phyloP scores from a whole-genome alignment of 2,113 vertebrate species.

The Ranitomeya variabilis region DNA sequence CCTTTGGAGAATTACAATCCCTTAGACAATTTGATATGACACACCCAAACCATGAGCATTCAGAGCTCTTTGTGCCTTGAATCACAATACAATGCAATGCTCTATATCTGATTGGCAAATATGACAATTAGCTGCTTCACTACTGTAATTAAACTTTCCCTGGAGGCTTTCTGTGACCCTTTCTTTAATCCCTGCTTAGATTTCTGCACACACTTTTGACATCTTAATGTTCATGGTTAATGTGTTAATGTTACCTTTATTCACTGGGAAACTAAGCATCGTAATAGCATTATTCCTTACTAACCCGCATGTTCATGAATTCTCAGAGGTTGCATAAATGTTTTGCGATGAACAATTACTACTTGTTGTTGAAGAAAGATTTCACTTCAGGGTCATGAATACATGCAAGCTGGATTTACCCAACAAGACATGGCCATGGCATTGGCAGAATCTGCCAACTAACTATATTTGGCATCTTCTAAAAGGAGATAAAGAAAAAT shows the following conservation, averaged over 20 bases:
- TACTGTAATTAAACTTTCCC: not conserved
- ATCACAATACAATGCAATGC: not conserved
- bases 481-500: not conserved
- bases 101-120: conserved; percentile 6
- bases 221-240: conserved; percentile 5
- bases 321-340: not conserved
- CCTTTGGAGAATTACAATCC: not conserved
- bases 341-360: not conserved
- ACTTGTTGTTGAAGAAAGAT: not conserved
- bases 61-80: not conserved
- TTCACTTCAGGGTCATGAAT: not conserved
- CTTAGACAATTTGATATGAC: not conserved
- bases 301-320: not conserved
- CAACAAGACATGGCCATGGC: not conserved
- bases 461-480: not conserved
- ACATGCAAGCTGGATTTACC: not conserved
- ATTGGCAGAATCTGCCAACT: not conserved
- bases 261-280: not conserved
- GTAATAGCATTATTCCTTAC: not conserved
- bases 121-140: conserved; percentile 6
- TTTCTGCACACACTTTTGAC: not conserved
- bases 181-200: not conserved
- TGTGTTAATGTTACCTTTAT: not conserved
- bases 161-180: conserved; percentile 1
- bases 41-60: not conserved